Base-by-base conservation (phyloP, 2,797 vertebrate genomes). In the Zalophus californianus region DNA sequence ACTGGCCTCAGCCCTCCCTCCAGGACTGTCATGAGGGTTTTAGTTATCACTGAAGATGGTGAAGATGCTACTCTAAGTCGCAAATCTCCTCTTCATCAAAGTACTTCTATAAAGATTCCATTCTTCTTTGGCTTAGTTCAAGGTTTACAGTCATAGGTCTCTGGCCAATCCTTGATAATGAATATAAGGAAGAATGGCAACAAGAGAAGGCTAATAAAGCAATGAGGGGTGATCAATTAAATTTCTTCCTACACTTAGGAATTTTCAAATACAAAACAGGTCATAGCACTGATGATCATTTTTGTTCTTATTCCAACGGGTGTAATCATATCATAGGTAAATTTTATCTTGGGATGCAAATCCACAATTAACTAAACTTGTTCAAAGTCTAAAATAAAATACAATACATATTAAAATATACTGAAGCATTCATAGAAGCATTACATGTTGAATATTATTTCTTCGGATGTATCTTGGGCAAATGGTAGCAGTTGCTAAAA, bases 311-410 rank as follows among this genome's bases (percentile, higher is more conserved):
- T 77, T 86, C n/a, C 50, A 84, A 54, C 27, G 16, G 90, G 2
- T 11, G 48, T 23, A 91, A n/a, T 66, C 4, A 12, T 27, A 6
- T 56, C 38, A 8, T 18, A 70, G 35, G 14, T 77, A 73, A 79
- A 60, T 78, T 92, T 93, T 73, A 95, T 16, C 41, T 38, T 90
- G 9, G 50, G 90, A 66, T 54, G 32, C 9, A 84, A 95, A 93
- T 41, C 23, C 5, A 52, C 8, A 41, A 83, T 32, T 38, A 72
- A 79, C 54, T 73, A 93, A 93, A 44, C 16, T 32, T 58, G 6
- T 87, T 23, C 15, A 35, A 92, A 18, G 25, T 79, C 60, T 58
- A 90, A 92, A 86, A 85, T 64, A 85, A 70, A 48, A 13, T n/a
- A 54, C 72, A 54, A n/a, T 50, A 32, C 14, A 80, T 66, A 50